phyloP scores from a whole-genome alignment of 1,140 invertebrate species.

The Caenorhabditis brenneri region DNA sequence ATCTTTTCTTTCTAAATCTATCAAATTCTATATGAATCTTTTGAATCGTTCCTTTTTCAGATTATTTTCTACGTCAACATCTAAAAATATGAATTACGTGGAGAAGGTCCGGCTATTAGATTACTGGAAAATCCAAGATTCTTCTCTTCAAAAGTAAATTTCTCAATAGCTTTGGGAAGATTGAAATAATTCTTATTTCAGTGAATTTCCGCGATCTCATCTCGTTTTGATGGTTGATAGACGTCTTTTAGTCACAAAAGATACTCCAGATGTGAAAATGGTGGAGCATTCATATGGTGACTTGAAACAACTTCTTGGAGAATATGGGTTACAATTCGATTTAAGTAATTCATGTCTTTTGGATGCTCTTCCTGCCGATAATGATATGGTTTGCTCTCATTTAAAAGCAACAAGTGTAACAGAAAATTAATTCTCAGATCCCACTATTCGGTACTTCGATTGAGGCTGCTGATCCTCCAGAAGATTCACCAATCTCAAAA shows the following conservation, averaged over 20 bases:
- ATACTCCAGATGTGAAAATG: constrained; percentile 13
- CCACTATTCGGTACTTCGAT: constrained; percentile 61
- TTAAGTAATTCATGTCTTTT: constrained; percentile 37
- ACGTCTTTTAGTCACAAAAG: constrained; percentile 55
- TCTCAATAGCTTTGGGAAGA: neutral
- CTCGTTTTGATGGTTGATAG: constrained; percentile 62
- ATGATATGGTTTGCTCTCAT: neutral
- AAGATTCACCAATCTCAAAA: constrained; percentile 44
- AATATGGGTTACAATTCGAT: constrained; percentile 44
- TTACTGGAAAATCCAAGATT: constrained; percentile 61
- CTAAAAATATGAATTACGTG: constrained; percentile 48
- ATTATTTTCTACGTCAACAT: neutral
- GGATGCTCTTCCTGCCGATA: constrained; percentile 13
- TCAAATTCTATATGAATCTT: neutral
- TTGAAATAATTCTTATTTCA: neutral
- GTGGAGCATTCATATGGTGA: constrained; percentile 35
- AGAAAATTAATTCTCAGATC: constrained; percentile 48
- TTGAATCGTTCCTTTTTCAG: neutral
- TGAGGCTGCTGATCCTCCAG: constrained; percentile 58
- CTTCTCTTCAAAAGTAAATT: constrained; percentile 48
- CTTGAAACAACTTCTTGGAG: constrained; percentile 43
- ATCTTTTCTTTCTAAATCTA: neutral
- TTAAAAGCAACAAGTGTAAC: neutral
- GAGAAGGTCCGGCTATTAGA: constrained; percentile 58
- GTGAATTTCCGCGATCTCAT: constrained; percentile 57